A percentile compares a stretch with the other conserved stretches of the same genome.
phyloP scores from a whole-genome alignment of 2,888 invertebrate species.

The Drosophila tripunctata region DNA sequence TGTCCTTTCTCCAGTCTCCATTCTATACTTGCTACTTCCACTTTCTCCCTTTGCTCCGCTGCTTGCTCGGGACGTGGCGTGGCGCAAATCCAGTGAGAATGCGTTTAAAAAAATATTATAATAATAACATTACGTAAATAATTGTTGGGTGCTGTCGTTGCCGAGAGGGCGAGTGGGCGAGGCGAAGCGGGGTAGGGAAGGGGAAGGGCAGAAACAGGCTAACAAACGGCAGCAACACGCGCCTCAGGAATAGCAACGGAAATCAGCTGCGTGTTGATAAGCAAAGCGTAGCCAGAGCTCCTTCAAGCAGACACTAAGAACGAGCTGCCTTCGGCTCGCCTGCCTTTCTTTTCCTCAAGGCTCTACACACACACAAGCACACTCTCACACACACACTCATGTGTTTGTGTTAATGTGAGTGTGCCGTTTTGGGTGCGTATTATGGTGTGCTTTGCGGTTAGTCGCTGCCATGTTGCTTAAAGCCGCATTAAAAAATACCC shows the following conservation, averaged over 20 bases:
- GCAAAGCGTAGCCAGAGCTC: slow-evolving; percentile 58
- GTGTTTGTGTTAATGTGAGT: slow-evolving; percentile 17
- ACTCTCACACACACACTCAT: neutral
- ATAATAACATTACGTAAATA: slow-evolving; percentile 82
- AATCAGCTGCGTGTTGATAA: slow-evolving; percentile 81
- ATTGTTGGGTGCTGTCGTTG: slow-evolving; percentile 70
- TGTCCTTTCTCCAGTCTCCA: slow-evolving; percentile 16
- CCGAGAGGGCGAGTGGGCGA: slow-evolving; percentile 3
- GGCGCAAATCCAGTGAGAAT: slow-evolving; percentile 77
- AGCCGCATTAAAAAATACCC: slow-evolving; percentile 53
- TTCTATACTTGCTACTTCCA: too few relatives aligned
- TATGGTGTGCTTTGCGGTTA: slow-evolving; percentile 74
- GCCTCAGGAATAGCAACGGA: slow-evolving; percentile 77
- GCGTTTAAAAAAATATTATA: slow-evolving; percentile 80
- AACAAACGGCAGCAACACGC: slow-evolving; percentile 57
- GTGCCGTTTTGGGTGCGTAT: slow-evolving; percentile 72
- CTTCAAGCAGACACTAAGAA: slow-evolving; percentile 28
- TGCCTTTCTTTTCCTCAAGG: slow-evolving; percentile 40
- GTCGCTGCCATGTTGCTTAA: slow-evolving; percentile 31
- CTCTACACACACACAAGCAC: slow-evolving; percentile 7
- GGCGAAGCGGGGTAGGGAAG: too few relatives aligned
- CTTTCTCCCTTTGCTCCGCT: neutral
- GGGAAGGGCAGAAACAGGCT: neutral
- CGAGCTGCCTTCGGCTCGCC: slow-evolving; percentile 39
- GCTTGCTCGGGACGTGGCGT: slow-evolving; percentile 16